Percentiles rank a stretch among this genome's conserved stretches.
phyloP scores from a whole-genome alignment of 2,888 invertebrate genomes.

The Pachymerium ferrugineum region DNA sequence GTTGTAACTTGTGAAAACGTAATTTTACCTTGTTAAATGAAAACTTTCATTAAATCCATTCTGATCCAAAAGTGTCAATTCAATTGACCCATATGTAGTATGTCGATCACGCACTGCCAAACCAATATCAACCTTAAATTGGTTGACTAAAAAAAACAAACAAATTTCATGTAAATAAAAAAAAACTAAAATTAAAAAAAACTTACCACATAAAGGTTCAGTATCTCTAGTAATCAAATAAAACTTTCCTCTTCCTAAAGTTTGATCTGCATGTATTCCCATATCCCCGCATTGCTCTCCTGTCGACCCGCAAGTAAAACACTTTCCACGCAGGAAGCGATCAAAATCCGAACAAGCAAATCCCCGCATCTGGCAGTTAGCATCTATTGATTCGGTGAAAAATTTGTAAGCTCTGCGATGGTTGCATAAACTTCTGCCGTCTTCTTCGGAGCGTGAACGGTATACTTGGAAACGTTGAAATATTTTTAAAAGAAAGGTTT shows the following conservation, averaged over 20 bases:
- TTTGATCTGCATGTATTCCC: conserved; percentile 87
- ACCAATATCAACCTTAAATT: not conserved
- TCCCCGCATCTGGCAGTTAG: conserved; percentile 84
- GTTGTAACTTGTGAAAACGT: too few species aligned
- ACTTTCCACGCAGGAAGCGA: conserved; percentile 69
- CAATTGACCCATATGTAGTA: not conserved
- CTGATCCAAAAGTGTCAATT: not conserved
- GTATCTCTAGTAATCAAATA: conserved; percentile 83
- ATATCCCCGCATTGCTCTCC: conserved; percentile 71
- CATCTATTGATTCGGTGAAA: conserved; percentile 88
- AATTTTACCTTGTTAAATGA: not conserved
- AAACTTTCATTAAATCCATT: not conserved
- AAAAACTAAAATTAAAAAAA: too few species aligned
- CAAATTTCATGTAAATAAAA: not conserved
- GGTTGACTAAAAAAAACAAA: not conserved
- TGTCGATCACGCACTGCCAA: not conserved
- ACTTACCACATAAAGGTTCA: conserved; percentile 81
- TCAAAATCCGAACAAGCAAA: conserved; percentile 82
- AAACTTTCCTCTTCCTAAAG: conserved; percentile 70
- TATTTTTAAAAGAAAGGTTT: not conserved
- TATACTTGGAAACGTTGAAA: conserved; percentile 18
- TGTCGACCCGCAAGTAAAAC: conserved; percentile 61
- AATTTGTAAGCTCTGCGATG: conserved; percentile 89
- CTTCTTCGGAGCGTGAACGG: conserved; percentile 56
- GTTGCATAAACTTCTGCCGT: conserved; percentile 84